Percentiles rank a stretch among this genome's conserved stretches.
phyloP scores from a whole-genome alignment of 2,113 vertebrate species.

The Martes martes region DNA sequence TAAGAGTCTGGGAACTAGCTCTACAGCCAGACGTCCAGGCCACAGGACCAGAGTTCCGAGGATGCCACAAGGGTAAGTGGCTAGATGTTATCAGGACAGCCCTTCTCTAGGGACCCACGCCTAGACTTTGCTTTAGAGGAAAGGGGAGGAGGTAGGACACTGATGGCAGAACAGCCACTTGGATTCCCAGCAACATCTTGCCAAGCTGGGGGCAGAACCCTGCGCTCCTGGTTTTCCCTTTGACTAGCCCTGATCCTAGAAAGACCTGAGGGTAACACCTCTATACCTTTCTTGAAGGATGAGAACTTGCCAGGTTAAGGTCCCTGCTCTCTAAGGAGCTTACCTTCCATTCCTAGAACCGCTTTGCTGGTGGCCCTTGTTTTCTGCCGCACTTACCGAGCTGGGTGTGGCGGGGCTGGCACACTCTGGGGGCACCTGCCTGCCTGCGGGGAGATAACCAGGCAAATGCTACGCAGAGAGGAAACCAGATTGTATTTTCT shows the following conservation, averaged over 20 bases:
- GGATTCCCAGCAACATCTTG: not conserved
- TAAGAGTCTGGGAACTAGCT: not conserved
- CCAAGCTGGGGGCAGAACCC: not conserved
- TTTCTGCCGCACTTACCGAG: not conserved
- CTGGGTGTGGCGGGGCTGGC: not conserved
- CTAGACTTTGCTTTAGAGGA: not conserved
- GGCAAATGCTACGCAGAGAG: not conserved
- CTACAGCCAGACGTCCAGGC: not conserved
- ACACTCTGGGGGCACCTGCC: not conserved
- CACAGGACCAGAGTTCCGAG: not conserved
- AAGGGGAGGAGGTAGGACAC: not conserved
- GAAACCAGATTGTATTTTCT: conserved; percentile 31
- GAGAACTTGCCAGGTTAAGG: not conserved
- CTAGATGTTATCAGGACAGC: not conserved
- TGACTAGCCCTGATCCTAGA: not conserved
- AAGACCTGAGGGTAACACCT: not conserved
- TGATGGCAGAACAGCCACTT: not conserved
- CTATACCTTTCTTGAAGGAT: not conserved
- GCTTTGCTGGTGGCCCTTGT: not conserved
- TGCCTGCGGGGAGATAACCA: not conserved
- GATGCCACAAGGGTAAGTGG: rapidly evolving
- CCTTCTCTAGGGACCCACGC: rapidly evolving
- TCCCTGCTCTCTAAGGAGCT: not conserved
- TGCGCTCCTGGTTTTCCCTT: not conserved
- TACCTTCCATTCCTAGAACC: not conserved